Evolutionary conservation across 1,140 invertebrate genomes (phyloP), one percentile per base, ranked within the genome.

Genomic region (Diabrotica undecimpunctata): DNA sequence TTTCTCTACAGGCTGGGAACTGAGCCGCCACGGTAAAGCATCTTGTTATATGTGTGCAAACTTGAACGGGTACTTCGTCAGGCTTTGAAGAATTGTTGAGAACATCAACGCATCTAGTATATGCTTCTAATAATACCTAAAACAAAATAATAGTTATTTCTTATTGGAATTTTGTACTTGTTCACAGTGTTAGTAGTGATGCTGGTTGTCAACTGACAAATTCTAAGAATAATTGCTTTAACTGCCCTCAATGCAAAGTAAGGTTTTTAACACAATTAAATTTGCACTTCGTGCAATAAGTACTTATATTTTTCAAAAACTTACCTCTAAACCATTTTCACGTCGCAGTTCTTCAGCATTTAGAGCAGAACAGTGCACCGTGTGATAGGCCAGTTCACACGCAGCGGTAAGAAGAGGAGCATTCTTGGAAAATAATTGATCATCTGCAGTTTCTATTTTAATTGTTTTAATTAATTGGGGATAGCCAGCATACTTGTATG

Each of bases 401-500:
- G 96, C 95, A 39, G 95, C 93, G 5, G 91, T 87, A 67, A 99
- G 80, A 13, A 99, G 80, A 25, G 92, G 90, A 1, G 90, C 90
- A 39, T 89, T 86, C 80, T 94, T 97, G 54, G 88, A 93, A 82
- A 99, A 99, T 66, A 99, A 81, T 67, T 89, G 85, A 59, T 98
- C 95, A 75, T 99, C 96, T 39, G 89, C 87, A 0, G 95, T 94
- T 82, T 99, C 97, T 75, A 98, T 81, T 74, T 90, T 86, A 61
- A 99, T 96, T 0, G 97, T 99, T 80, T 96, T 95, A 38, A 99
- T 94, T 8, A 99, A 82, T 82, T 98, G 96, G 0, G 94, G 93
- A 83, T 99, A 99, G 5, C 98, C 98, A 56, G 98, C 95, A 82
- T 99, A 99, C 80, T 99, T 99, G 82, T 98, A 99, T 5, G 95